phyloP scores from a whole-genome alignment of 1,140 invertebrate genomes.

The Subanguina moxae region DNA sequence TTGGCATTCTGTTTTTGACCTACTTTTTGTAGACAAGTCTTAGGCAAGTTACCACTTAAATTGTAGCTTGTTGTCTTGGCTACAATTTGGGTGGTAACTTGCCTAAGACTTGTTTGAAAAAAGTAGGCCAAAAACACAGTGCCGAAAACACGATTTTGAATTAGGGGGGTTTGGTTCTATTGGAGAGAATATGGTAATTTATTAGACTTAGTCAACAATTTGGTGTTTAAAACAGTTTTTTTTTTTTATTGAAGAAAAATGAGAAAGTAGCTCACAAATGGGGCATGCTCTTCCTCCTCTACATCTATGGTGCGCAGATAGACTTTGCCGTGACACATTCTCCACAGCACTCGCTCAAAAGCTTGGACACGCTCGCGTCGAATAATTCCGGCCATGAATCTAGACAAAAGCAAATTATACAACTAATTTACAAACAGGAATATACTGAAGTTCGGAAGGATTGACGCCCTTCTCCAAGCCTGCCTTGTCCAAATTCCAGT shows the following conservation, averaged over 20 bases:
- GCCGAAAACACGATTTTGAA: no score
- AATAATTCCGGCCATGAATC: background rate
- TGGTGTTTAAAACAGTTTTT: no score
- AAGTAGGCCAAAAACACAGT: no score
- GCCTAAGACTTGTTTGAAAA: no score
- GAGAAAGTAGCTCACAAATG: background rate
- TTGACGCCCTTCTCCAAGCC: slow-evolving; percentile 60
- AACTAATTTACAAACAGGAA: background rate
- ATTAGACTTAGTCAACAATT: no score
- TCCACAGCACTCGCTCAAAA: slow-evolving; percentile 75
- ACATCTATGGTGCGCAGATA: slow-evolving; percentile 77
- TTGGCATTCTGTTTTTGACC: no score
- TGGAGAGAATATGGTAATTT: no score
- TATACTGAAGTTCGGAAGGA: background rate
- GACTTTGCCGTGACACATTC: slow-evolving; percentile 79
- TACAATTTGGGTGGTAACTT: no score
- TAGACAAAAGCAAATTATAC: background rate
- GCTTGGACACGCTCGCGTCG: slow-evolving; percentile 2
- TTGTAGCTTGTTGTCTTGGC: no score
- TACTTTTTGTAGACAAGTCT: no score
- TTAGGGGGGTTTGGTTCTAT: no score
- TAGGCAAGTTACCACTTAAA: no score
- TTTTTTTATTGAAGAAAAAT: background rate
- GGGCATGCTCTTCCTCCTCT: slow-evolving; percentile 85
- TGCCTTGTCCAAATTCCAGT: slow-evolving; percentile 30